Base-by-base conservation (phyloP, 2,113 vertebrate genomes). In the Chionis minor region DNA sequence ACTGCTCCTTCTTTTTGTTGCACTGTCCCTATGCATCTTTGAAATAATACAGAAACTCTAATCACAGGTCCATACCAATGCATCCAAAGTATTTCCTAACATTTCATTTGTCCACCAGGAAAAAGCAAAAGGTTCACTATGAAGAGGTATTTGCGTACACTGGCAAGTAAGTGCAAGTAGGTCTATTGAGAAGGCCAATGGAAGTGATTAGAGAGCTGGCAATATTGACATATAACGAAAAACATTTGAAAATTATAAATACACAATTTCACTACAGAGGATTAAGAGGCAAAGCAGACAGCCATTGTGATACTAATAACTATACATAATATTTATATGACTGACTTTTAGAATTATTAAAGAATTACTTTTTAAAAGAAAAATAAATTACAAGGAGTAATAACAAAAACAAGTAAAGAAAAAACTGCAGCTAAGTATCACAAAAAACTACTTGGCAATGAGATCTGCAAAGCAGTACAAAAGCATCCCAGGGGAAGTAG, bases 391-490 rank as follows among this genome's bases (percentile, higher is more conserved):
- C 13, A 79, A 63, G 11, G 3, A 88, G 9, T 49, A 82, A 49
- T 14, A 61, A 74, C 44, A 54, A 38, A 16, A 67, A 56, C 28
- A 81, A 52, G 8, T 33, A 71, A 70, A 72, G 52, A 92, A 52
- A 86, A 80, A 77, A 44, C 23, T 61, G 15, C 47, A 61, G 45
- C 62, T 56, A 45, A 86, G 8, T 47, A 82, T 82, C 40, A 72
- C 32, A 52, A 92, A 90, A 96, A 92, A 65, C n/a, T 72, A 59
- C 24, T 95, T 96, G 67, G 75, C 71, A 86, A 27, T 52, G 54
- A 92, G 32, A 74, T 22, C 56, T 55, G 61, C 52, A 92, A 96
- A 86, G 75, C 58, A 66, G 62, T 44, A 92, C 66, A 93, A 92
- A 80, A 80, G 45, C 30, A 74, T 61, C 92, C 38, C 88, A 70